These are phyloP conservation scores for Salvelinus namaycush DNA, from an alignment of 2,113 vertebrate genomes.

Conservation along the genomic window DNA sequence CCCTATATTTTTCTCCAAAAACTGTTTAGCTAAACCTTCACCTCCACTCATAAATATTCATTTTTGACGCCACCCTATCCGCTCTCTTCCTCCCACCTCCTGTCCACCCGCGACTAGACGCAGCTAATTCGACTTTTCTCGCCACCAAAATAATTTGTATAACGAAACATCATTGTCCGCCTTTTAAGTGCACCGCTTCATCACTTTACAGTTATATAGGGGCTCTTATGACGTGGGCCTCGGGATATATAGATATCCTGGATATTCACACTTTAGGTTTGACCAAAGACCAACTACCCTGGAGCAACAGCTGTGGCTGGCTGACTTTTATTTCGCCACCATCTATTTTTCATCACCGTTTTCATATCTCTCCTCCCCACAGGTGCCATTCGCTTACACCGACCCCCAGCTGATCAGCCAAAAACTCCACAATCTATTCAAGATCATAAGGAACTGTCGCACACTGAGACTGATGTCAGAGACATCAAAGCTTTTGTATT, in stretches of 20 bases:
- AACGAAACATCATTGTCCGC: neutral
- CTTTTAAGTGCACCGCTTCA: neutral
- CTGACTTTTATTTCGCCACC: neutral
- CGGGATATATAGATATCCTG: too few relatives aligned
- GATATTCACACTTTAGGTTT: too few relatives aligned
- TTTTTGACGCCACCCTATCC: neutral
- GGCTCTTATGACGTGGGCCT: too few relatives aligned
- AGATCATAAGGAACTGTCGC: neutral
- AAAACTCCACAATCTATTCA: neutral
- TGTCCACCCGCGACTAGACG: neutral
- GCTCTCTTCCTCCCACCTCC: neutral
- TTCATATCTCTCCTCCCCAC: neutral
- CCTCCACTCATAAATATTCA: neutral
- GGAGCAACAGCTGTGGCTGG: neutral
- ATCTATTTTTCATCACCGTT: constrained; percentile 13
- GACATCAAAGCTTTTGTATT: neutral
- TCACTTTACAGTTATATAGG: neutral
- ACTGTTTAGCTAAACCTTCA: neutral
- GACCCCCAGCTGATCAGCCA: neutral
- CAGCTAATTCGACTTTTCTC: neutral
- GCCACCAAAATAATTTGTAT: neutral
- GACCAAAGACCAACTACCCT: too few relatives aligned
- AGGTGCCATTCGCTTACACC: neutral
- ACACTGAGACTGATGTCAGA: neutral
- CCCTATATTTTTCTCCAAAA: too few relatives aligned